These are phyloP conservation scores for Saxidomus purpurata DNA, from an alignment of 1,140 invertebrate genomes.

Conservation along the genomic window DNA sequence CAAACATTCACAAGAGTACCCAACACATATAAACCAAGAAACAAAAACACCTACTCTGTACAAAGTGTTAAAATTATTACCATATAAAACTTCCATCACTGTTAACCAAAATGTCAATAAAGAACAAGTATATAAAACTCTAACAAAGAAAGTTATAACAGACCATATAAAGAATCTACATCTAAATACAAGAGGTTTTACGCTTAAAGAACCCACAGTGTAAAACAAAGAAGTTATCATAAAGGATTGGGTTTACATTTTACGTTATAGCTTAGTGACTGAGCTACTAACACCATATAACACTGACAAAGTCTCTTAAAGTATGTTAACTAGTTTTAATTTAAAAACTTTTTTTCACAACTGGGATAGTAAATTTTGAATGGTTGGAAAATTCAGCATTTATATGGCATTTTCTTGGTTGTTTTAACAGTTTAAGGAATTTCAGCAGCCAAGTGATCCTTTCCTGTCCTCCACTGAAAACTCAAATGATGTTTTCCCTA, in stretches of 20 bases:
- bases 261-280: no score
- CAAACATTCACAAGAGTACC: not conserved
- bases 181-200: not conserved
- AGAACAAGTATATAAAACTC: constrained; percentile 41
- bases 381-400: no score
- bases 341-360: no score
- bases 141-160: constrained; percentile 47
- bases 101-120: constrained; percentile 41
- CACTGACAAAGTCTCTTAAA: no score
- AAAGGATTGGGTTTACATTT: not conserved
- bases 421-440: no score
- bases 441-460: no score
- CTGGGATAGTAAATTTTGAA: no score
- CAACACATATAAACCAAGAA: constrained; percentile 23
- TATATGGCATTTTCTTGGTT: no score
- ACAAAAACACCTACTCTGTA: constrained; percentile 14
- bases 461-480: no score
- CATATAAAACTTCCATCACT: constrained; percentile 41
- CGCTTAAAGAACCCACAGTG: not conserved
- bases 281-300: no score
- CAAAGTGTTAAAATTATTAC: constrained; percentile 36
- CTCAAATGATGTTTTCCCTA: no score
- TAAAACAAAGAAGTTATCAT: not conserved
- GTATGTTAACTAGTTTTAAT: no score
- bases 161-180: constrained; percentile 35